These are phyloP conservation scores for Diploscapter pachys DNA, from an alignment of 1,140 invertebrate genomes.

Conservation along the genomic window DNA sequence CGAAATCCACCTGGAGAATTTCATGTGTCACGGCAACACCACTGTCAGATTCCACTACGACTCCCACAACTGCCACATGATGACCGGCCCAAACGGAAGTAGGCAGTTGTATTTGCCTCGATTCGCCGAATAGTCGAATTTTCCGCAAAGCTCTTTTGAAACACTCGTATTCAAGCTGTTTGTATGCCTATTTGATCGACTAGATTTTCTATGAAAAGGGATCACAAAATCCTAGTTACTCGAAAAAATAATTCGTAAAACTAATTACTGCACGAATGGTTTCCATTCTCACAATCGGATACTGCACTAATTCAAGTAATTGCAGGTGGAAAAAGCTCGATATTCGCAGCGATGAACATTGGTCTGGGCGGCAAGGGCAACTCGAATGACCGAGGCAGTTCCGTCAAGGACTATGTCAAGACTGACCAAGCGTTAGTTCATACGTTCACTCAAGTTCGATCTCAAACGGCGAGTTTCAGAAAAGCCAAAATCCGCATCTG, in stretches of 20 bases:
- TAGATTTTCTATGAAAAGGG: neutral
- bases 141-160: too few species aligned
- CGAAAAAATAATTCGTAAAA: neutral
- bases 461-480: constrained; percentile 14
- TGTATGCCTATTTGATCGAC: too few species aligned
- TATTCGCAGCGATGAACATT: constrained; percentile 42
- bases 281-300: too few species aligned
- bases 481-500: constrained; percentile 21
- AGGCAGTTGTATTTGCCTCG: neutral
- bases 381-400: constrained; percentile 35
- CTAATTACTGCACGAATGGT: too few species aligned
- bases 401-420: constrained; percentile 38
- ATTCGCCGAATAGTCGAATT: too few species aligned
- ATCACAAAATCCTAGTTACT: too few species aligned
- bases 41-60: constrained; percentile 29
- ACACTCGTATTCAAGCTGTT: too few species aligned
- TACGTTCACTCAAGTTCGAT: neutral
- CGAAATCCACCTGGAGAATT: constrained; percentile 30
- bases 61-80: constrained; percentile 36
- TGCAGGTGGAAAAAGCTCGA: constrained; percentile 43
- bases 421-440: constrained; percentile 27
- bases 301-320: neutral
- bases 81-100: constrained; percentile 44
- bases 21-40: constrained; percentile 40
- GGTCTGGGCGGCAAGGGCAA: constrained; percentile 40